Base-by-base conservation (phyloP, 2,888 invertebrate genomes). In the Leptinotarsa tumamoca region DNA sequence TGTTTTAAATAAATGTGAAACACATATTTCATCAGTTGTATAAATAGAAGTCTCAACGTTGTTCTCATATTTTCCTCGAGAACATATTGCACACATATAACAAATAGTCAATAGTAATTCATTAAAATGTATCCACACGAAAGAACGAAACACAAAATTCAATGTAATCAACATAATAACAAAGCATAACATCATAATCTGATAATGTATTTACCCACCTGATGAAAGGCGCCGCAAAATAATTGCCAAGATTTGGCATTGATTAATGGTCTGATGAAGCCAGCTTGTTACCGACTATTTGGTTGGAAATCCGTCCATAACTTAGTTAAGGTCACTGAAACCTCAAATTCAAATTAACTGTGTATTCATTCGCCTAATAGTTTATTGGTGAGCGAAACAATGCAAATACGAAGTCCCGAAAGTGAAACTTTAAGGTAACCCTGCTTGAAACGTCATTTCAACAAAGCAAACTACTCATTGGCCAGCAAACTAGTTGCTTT, bases 301-400 rank as follows among this genome's bases (percentile, higher is more conserved):
- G 4, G 58, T 58, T 23, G 58, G 58, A 23, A 58, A 58, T 23
- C 21, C 58, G 27, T 58, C 58, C 15, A 21, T 4, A 58, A 23
- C 23, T 23, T 58, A 15, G 58, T 58, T 58, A 58, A 58, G 58
- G 58, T 58, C 58, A 58, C 21, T 58, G 23, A 58, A 58, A 58
- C 58, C 58, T 58, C 58, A 58, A 58, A 23, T 58, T 58, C 21
- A 58, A 58, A 58, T 58, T 58, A 27, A 58, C 23, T 27, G 23
- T 33, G 33, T 10, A 2, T 15, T 0, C 58, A 2, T 3, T 0
- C 58, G 23, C 21, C 15, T 58, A 14, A 23, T 58, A 27, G 27
- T 58, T 23, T 15, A 23, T 58, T 21, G n/a, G 52, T 52, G 23
- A 23, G 58, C 14, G 58, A 1, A 58, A 58, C 58, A 58, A 21